Evolutionary conservation across 92 coral and sea anemone genomes (phyloP), one percentile per base, ranked within the genome.

Genomic region (Epizoanthus illoricatus): DNA sequence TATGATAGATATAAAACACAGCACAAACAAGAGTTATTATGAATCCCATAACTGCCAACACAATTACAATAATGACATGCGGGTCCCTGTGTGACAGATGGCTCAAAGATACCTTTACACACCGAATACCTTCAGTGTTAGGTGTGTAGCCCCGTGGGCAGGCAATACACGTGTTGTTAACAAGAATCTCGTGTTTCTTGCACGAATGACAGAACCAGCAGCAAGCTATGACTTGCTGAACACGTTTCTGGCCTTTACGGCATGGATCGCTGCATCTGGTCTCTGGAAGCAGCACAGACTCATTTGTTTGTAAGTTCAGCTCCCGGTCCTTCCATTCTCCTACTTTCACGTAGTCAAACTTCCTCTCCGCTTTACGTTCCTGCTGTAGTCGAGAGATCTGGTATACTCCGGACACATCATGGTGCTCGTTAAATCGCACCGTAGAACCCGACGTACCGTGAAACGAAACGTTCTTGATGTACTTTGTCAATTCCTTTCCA

Each of bases 201-300:
- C 89, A 86, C 2, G 67, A 40, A 11, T 80, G 85, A 10, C 89
- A 86, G 41, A 42, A 65, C 89, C 89, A 86, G 66, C 89, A 86
- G 23, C 89, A 86, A 11, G 63, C 41, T 4, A 62, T 59, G 21
- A 42, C 59, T 23, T 62, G 82, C 43, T 78, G 82, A 41, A 78
- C 82, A 42, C 49, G 82, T 17, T 66, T 63, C 40, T 78, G 71
- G 20, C 82, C 82, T 70, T 78, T 20, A 1, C 21, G 42, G 24
- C 82, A 78, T 2, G 82, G 82, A 62, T 78, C 82, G 23, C 82
- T 78, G 61, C 82, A 78, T 62, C 49, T 62, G 21, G 82, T 78
- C 18, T 78, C 71, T 45, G 82, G 82, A 7, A 78, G 42, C 61
- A 78, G 18, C 28, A 9, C 69, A 2, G 82, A 55, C 5, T 21